A percentile compares a stretch with the other conserved stretches of the same genome.
Conservation (phyloP, 2,888 invertebrate species). For the Galerucella calmariensis region DNA sequence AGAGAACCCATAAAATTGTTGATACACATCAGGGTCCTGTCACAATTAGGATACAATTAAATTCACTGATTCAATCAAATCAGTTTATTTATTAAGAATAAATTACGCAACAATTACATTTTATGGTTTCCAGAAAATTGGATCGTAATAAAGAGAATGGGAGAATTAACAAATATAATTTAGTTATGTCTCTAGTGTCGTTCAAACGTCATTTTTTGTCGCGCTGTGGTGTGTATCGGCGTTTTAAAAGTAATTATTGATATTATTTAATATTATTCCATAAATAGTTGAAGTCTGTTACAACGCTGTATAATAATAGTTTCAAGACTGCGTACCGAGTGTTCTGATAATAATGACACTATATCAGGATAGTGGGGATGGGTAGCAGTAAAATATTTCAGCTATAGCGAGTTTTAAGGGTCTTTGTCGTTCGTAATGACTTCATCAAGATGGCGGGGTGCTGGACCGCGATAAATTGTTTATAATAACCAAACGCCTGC, state of each 20-base stretch:
- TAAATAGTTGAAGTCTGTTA: background rate
- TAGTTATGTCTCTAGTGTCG: background rate
- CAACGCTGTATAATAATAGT: too few species aligned
- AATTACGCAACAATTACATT: background rate
- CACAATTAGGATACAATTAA: background rate
- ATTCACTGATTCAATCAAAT: background rate
- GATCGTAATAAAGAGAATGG: background rate
- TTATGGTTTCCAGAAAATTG: constrained; percentile 6
- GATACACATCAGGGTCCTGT: background rate
- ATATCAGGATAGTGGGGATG: too few species aligned
- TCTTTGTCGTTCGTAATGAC: constrained; percentile 8
- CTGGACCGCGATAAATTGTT: background rate
- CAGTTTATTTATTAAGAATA: background rate
- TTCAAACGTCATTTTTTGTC: background rate
- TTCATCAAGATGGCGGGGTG: constrained; percentile 1
- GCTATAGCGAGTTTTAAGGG: constrained; percentile 15
- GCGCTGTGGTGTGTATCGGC: background rate
- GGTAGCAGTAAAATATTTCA: too few species aligned
- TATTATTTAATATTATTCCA: background rate
- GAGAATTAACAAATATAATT: background rate
- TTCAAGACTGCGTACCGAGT: too few species aligned
- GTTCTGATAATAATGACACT: too few species aligned
- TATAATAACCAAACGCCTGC: background rate
- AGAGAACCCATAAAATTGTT: constrained; percentile 3
- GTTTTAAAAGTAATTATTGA: too few species aligned